Evolutionary conservation across 2,797 vertebrate species (phyloP).

Genomic region (Phaenicophaeus curvirostris): DNA sequence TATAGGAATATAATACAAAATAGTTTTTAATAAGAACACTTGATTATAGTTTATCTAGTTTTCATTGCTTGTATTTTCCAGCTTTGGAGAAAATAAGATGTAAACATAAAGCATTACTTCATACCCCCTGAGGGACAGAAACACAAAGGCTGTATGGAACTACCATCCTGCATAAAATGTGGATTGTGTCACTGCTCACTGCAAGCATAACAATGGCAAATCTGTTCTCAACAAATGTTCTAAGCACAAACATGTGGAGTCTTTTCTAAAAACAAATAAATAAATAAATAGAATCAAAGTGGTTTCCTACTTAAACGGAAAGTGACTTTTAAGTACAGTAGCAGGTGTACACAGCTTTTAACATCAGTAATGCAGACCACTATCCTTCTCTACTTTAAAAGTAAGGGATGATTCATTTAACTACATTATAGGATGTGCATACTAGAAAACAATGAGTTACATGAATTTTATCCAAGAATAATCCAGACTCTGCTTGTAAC

Average conservation of each 20-base stretch:
- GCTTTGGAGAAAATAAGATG: not conserved
- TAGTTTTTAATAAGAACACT: not conserved
- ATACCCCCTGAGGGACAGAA: not conserved
- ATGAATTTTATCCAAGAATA: not conserved
- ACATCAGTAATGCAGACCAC: not conserved
- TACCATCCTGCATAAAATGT: not conserved
- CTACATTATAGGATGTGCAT: not conserved
- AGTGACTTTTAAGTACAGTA: not conserved
- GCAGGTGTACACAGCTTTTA: not conserved
- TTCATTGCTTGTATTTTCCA: not conserved
- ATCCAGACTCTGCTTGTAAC: not conserved
- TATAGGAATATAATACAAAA: not conserved
- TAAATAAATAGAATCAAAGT: not conserved
- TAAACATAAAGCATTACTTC: not conserved
- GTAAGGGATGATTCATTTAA: not conserved
- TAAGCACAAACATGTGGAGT: not conserved
- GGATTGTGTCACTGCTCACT: not conserved
- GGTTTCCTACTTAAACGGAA: not conserved
- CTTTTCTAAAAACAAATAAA: not conserved
- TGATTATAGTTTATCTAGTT: not conserved
- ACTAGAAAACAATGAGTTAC: not conserved
- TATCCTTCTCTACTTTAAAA: not conserved
- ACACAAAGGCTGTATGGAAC: not conserved
- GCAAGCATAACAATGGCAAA: not conserved
- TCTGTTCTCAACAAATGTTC: not conserved